These are phyloP conservation scores for Rhabdophis nuchalis DNA, from an alignment of 2,797 vertebrate species.

Conservation along the genomic window DNA sequence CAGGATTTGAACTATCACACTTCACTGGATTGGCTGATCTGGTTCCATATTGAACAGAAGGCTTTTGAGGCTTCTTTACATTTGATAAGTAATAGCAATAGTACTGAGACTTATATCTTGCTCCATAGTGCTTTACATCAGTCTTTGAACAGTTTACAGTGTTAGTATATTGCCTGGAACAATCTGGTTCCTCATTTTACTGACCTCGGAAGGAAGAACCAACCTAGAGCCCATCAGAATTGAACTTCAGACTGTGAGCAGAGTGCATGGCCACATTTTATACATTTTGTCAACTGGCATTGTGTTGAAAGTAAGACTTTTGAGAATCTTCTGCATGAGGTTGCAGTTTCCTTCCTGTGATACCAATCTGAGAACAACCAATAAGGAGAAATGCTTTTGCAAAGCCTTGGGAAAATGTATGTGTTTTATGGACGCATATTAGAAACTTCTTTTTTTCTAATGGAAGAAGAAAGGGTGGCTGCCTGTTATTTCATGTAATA, in stretches of 20 bases:
- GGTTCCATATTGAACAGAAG: neutral
- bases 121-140: neutral
- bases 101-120: neutral
- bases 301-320: neutral
- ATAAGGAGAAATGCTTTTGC: neutral
- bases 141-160: neutral
- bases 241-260: neutral
- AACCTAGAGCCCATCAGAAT: neutral
- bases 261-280: neutral
- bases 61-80: neutral
- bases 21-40: neutral
- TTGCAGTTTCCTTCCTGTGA: neutral
- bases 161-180: neutral
- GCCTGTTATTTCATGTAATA: neutral
- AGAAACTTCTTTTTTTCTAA: neutral
- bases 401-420: neutral
- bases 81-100: neutral
- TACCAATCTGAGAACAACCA: neutral
- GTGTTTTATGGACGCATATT: neutral
- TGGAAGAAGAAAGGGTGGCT: neutral
- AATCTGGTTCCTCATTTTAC: neutral
- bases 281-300: neutral
- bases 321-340: neutral
- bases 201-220: neutral
- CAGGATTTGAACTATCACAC: neutral